Base-by-base conservation (phyloP, 53 echinoderm and acorn worm species). In the Paracentrotus lividus region DNA sequence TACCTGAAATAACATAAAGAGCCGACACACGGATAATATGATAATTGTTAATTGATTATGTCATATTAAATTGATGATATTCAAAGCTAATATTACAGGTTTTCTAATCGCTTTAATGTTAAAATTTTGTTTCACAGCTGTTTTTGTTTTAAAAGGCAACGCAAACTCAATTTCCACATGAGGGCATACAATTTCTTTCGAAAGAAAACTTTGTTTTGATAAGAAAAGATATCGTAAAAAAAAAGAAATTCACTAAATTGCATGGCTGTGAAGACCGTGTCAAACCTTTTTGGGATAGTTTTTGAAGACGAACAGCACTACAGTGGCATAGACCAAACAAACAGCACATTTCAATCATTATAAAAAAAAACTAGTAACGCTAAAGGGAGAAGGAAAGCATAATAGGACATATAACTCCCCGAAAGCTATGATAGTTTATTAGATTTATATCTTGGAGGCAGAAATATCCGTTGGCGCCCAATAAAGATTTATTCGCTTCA, bases 341-440 rank as follows among this genome's bases (percentile, higher is more conserved):
- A 72, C 72, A 72, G 72, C 36, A n/a, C 36, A 72, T 72, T 72
- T 72, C 20, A n/a, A 72, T n/a, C n/a, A n/a, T n/a, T n/a, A n/a
- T n/a, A n/a, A n/a, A n/a, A 38, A 18, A 72, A 38, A 72, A 36
- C n/a, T 36, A 72, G 72, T 18, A 38, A 40, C 40, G 72, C 36
- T 72, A 40, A 18, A 26, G 72, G 72, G 72, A 38, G 21, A 34
- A 72, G n/a, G 40, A 72, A 36, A 72, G 40, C 18, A 6, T 36
- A 18, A 38, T 0, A 36, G 72, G 40, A 40, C 38, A 40, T n/a
- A n/a, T 40, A 16, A 20, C 72, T 16, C 72, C n/a, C 20, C 36
- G 72, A 40, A 72, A 21, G 20, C 40, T 21, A 36, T 21, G 20
- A 72, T 40, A 36, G 16, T 72, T 72, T 72, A 72, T 72, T 72